Evolutionary conservation across 2,797 vertebrate genomes (phyloP).

Genomic region (Pitangus sulphuratus): DNA sequence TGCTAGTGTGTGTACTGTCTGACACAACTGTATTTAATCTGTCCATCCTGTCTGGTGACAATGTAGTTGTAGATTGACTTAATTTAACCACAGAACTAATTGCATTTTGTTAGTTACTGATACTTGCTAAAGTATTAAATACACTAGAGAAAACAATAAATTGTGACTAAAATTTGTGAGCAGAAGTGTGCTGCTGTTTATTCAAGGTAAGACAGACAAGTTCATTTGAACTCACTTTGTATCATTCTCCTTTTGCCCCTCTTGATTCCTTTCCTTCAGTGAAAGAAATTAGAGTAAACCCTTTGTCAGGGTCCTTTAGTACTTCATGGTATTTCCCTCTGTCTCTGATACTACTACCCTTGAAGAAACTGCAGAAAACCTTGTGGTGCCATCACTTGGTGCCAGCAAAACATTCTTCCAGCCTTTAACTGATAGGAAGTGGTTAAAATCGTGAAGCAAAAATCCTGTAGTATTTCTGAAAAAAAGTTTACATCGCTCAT

Average conservation of each 20-base stretch:
- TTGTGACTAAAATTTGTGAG: neutral
- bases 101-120: neutral
- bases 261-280: neutral
- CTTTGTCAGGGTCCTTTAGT: neutral
- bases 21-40: neutral
- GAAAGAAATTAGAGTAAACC: neutral
- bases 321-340: neutral
- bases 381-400: neutral
- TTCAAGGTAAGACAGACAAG: neutral
- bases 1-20: neutral
- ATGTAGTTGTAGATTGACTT: neutral
- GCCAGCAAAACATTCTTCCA: neutral
- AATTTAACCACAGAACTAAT: neutral
- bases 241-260: neutral
- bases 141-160: neutral
- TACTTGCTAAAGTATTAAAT: neutral
- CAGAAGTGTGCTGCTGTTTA: neutral
- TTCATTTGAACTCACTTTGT: neutral
- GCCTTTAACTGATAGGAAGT: neutral
- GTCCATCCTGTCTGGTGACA: neutral
- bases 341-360: neutral
- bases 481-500: fast-evolving
- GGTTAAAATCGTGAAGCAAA: neutral
- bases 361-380: neutral
- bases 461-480: neutral